Evolutionary conservation across 2,797 vertebrate species (phyloP).

Genomic region (Sebastes hubbsi): DNA sequence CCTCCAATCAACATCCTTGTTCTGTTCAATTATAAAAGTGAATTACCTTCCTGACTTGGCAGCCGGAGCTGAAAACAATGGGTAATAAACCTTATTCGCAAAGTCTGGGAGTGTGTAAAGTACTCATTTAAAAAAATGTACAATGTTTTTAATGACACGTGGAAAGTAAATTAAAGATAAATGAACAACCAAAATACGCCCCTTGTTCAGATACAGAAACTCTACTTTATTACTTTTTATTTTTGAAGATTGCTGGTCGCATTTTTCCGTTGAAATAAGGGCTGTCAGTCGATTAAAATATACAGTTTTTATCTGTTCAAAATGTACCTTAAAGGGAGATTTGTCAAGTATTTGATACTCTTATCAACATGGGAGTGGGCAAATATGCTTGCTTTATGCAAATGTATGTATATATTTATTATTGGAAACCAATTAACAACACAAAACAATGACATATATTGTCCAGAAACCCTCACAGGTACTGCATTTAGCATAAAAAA

Average conservation of each 20-base stretch:
- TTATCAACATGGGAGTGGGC: accelerated
- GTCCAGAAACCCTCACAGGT: no score
- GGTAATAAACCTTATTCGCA: not conserved
- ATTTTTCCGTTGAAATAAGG: not conserved
- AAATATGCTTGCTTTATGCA: no score
- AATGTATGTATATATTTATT: no score
- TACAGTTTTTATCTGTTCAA: no score
- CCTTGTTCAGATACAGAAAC: not conserved
- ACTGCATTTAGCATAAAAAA: no score
- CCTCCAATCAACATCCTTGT: slow-evolving; percentile 42
- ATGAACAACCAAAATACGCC: not conserved
- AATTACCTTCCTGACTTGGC: slow-evolving; percentile 14
- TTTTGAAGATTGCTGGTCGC: not conserved
- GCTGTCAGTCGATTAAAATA: no score
- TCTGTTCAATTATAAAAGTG: slow-evolving; percentile 29
- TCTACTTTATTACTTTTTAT: not conserved
- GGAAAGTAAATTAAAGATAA: not conserved
- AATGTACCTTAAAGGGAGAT: no score
- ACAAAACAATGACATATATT: accelerated
- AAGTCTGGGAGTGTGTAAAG: not conserved
- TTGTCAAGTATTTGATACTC: no score
- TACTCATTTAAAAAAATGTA: not conserved
- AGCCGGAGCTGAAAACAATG: not conserved
- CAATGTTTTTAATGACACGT: not conserved
- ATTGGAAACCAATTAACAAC: no score